These are phyloP conservation scores for Phengaris alcon DNA, from an alignment of 2,888 invertebrate species.

Conservation along the genomic window DNA sequence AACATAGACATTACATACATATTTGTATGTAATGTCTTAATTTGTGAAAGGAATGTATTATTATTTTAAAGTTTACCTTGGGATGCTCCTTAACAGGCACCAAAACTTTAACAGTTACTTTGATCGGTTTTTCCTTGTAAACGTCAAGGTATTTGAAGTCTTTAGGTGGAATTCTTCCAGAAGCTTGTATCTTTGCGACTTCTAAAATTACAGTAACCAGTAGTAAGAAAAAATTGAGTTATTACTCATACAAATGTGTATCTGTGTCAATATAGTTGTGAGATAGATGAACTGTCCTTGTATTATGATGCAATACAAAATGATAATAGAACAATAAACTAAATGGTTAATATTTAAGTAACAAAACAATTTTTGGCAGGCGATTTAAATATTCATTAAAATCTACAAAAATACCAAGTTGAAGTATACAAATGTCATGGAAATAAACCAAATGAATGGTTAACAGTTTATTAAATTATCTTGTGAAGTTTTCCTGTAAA, in stretches of 20 bases:
- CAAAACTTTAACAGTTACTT: conserved; percentile 85
- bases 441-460: too few relatives aligned
- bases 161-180: conserved; percentile 82
- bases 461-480: too few relatives aligned
- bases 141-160: conserved; percentile 87
- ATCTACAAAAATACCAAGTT: too few relatives aligned
- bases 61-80: conserved; percentile 67
- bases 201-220: conserved; percentile 74
- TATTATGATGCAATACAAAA: background rate
- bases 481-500: background rate
- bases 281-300: background rate
- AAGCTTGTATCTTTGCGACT: conserved; percentile 84
- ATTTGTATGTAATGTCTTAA: too few relatives aligned
- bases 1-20: too few relatives aligned
- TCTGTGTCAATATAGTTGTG: background rate
- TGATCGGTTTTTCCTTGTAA: conserved; percentile 86
- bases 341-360: too few relatives aligned
- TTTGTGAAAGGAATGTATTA: too few relatives aligned
- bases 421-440: too few relatives aligned
- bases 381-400: too few relatives aligned
- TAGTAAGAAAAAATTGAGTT: background rate
- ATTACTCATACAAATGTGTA: background rate
- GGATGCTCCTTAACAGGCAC: conserved; percentile 87
- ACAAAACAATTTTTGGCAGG: too few relatives aligned
- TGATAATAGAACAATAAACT: too few relatives aligned